These are phyloP conservation scores for Sander lucioperca DNA, from an alignment of 2,113 vertebrate genomes.

Conservation along the genomic window DNA sequence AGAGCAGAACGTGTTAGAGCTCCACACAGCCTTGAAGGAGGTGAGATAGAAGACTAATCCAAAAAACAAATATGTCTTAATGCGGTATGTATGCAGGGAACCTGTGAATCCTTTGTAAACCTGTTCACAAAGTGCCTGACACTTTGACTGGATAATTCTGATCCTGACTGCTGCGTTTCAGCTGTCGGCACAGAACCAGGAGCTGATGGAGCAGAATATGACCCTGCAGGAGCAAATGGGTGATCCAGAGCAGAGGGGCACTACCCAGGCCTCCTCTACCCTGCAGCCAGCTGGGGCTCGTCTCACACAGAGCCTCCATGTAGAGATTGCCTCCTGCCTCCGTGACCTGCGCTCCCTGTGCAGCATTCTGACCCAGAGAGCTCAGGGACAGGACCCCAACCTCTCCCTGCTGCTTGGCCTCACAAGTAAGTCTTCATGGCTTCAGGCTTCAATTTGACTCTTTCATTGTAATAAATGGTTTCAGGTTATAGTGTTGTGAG, in stretches of 20 bases:
- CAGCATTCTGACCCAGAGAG: slow-evolving; percentile 93
- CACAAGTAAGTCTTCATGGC: slow-evolving; percentile 92
- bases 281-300: slow-evolving; percentile 77
- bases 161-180: slow-evolving; percentile 67
- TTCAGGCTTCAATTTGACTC: no score
- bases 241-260: slow-evolving; percentile 77
- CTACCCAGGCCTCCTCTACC: slow-evolving; percentile 64
- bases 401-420: slow-evolving; percentile 96
- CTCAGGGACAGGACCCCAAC: slow-evolving; percentile 95
- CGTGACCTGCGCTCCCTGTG: slow-evolving; percentile 93
- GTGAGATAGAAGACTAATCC: slow-evolving; percentile 73
- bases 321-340: slow-evolving; percentile 91
- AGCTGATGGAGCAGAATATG: slow-evolving; percentile 94
- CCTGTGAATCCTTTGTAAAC: neutral
- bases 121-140: neutral
- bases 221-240: slow-evolving; percentile 91
- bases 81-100: neutral
- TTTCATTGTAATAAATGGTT: neutral
- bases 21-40: slow-evolving; percentile 92
- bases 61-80: neutral
- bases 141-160: neutral
- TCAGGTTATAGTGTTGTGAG: neutral
- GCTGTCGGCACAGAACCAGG: slow-evolving; percentile 96
- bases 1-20: slow-evolving; percentile 88
- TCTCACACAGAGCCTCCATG: slow-evolving; percentile 85